Evolutionary conservation across 2,797 vertebrate genomes (phyloP).

Genomic region (Melanotaenia boesemani): DNA sequence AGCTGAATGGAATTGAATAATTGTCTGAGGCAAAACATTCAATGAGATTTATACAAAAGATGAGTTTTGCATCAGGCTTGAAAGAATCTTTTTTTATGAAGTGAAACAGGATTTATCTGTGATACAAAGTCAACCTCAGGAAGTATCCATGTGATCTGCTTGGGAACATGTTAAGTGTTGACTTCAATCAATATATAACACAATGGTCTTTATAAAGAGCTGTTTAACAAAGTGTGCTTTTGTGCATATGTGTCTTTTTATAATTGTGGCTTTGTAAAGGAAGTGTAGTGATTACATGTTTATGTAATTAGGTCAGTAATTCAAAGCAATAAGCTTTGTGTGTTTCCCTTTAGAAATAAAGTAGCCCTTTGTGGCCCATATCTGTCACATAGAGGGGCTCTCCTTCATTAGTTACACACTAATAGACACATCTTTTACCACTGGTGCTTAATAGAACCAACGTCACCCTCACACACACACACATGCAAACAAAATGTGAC

Average conservation of each 20-base stretch:
- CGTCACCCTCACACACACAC: conserved; percentile 6
- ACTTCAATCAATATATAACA: conserved; percentile 44
- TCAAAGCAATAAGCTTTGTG: conserved; percentile 60
- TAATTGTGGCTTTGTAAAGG: conserved; percentile 50
- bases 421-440: conserved; percentile 47
- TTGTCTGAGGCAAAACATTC: conserved; percentile 24
- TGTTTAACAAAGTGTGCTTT: conserved; percentile 21
- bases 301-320: conserved; percentile 74
- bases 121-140: background rate
- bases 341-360: conserved; percentile 68
- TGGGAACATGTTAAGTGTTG: conserved; percentile 25
- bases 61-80: background rate
- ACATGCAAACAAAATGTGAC: background rate
- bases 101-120: background rate
- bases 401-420: conserved; percentile 68
- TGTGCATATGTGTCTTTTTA: conserved; percentile 31
- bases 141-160: conserved; percentile 5
- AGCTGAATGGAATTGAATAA: too few species aligned
- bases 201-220: conserved; percentile 37
- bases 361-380: conserved; percentile 72
- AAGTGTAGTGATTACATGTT: conserved; percentile 68
- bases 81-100: background rate
- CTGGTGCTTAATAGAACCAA: conserved; percentile 24
- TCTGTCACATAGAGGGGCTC: conserved; percentile 70
- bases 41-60: background rate